Base-by-base conservation (phyloP, 2,888 invertebrate species). In the Melieria picta region DNA sequence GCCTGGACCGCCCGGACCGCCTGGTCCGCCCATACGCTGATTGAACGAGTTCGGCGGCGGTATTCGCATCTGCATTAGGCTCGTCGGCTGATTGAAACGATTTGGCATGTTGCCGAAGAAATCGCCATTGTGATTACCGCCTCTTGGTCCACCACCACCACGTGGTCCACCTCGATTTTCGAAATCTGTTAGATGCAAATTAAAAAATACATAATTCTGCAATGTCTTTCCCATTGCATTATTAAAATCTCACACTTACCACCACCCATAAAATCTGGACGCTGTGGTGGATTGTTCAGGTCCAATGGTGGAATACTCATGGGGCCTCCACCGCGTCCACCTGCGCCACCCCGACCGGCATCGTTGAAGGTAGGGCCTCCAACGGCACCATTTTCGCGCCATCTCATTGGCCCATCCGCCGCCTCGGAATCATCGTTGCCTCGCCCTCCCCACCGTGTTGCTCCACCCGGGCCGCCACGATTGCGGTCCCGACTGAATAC, bases 361-460 rank as follows among this genome's bases (percentile, higher is more conserved):
- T 78, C 79, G 73, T 83, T 83, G 50, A 77, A 80, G 47, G 69
- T 82, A 72, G 65, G 77, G 66, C 60, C 76, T 4, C 80, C 60
- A 61, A 74, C 56, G 75, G 71, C 75, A 30, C 76, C 78, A 74
- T 79, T 80, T 67, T 83, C 82, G 45, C 78, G 79, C 82, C 82
- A 83, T 60, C 80, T 80, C 5, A 70, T 67, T 7, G 61, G 67
- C 52, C 45, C 55, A 13, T n/a, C 57, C 10, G 74, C 73, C n/a
- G 48, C 75, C 42, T 73, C 77, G 6, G 65, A 72, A 1, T 81
- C 90, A 79, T 77, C 89, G 4, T 72, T 68, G 61, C 74, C 88
- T 50, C 90, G 90, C 0, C 89, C 84, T 5, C 84, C 81, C 84
- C 85, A 85, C 11, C 85, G 83, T 3, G 82, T 80, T 4, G 70